Conservation (phyloP, 2,888 invertebrate genomes). For the Mermis nigrescens region DNA sequence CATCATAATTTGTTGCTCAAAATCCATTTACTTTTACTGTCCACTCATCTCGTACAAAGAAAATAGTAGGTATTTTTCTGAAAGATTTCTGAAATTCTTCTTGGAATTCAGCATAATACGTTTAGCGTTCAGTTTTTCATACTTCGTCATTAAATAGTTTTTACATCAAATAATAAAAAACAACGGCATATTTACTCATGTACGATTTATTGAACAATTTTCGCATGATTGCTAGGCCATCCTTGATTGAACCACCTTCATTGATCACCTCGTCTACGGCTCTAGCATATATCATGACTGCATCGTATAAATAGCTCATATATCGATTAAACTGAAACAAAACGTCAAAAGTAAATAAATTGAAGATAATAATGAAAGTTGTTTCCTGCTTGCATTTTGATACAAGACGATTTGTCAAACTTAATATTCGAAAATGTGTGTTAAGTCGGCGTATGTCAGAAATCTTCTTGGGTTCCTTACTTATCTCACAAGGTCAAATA, state of each 20-base stretch:
- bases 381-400: too few species aligned
- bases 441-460: too few species aligned
- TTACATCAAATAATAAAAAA: background rate
- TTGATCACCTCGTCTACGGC: conserved; percentile 55
- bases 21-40: too few species aligned
- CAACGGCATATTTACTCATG: conserved; percentile 18
- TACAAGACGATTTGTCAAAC: too few species aligned
- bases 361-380: too few species aligned
- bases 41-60: too few species aligned
- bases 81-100: background rate
- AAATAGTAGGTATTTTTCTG: too few species aligned
- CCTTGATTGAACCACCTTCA: conserved; percentile 48
- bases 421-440: too few species aligned
- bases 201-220: conserved; percentile 54
- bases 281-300: conserved; percentile 62
- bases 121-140: too few species aligned
- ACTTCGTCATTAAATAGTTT: background rate
- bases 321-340: conserved; percentile 40
- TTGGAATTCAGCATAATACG: background rate
- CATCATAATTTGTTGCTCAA: too few species aligned
- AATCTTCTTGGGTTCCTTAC: too few species aligned
- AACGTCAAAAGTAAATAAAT: background rate
- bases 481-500: too few species aligned
- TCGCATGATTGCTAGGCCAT: conserved; percentile 55
- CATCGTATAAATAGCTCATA: conserved; percentile 67